A percentile compares a stretch with the other conserved stretches of the same genome.
These are phyloP conservation scores for Corythornis cristatus DNA, from an alignment of 2,113 vertebrate genomes.

Conservation along the genomic window DNA sequence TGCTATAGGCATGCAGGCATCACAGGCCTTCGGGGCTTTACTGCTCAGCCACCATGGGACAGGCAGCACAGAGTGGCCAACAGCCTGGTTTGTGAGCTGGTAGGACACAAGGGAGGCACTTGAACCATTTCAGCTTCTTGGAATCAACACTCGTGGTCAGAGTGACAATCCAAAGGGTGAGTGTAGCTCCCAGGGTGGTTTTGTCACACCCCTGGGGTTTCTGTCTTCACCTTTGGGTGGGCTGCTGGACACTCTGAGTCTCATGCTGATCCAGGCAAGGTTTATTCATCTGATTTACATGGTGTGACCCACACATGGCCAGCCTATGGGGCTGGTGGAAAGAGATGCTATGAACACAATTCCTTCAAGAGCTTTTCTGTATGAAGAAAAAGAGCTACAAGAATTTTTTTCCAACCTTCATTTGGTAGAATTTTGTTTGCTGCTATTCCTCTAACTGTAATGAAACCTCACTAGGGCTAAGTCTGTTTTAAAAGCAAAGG, in stretches of 20 bases:
- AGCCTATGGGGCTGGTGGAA: background rate
- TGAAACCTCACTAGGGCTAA: background rate
- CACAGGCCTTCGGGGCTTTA: background rate
- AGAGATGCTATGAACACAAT: background rate
- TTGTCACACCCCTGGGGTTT: background rate
- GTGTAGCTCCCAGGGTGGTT: background rate
- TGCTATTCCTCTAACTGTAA: background rate
- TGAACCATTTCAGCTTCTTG: background rate
- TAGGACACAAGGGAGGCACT: background rate
- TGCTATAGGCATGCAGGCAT: background rate
- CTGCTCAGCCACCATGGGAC: background rate
- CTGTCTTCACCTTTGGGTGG: background rate
- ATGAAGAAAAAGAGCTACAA: background rate
- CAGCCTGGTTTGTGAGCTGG: background rate
- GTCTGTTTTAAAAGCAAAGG: background rate
- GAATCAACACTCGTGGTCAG: background rate
- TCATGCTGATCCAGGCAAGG: background rate
- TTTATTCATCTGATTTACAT: background rate
- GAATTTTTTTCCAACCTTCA: background rate
- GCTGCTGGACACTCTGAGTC: background rate
- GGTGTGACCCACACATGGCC: background rate
- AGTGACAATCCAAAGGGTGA: background rate
- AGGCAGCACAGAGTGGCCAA: background rate
- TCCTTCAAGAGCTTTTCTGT: background rate
- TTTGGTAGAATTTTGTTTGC: background rate